Conservation (phyloP, 2,888 invertebrate genomes). For the Drosophila mettleri region DNA sequence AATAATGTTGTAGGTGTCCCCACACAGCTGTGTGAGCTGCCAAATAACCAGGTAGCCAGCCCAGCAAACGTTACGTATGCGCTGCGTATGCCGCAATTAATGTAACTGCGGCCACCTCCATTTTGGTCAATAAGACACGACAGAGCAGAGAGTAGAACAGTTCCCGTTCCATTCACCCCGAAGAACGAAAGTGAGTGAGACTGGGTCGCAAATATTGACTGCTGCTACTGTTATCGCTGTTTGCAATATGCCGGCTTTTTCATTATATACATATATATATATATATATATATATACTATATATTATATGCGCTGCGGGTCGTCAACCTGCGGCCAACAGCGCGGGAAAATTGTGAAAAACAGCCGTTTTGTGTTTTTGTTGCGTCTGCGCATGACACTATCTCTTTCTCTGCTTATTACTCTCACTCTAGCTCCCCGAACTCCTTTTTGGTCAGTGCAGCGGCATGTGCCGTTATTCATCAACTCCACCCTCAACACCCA, state of each 20-base stretch:
- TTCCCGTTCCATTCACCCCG: constrained; percentile 1
- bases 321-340: constrained; percentile 68
- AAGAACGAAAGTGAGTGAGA: constrained; percentile 53
- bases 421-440: neutral
- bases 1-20: constrained; percentile 30
- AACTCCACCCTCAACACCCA: constrained; percentile 32
- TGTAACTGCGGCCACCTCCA: constrained; percentile 8
- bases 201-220: constrained; percentile 32
- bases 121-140: constrained; percentile 25
- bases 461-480: constrained; percentile 30
- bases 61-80: constrained; percentile 61
- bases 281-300: constrained; percentile 51
- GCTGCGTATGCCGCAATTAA: constrained; percentile 48
- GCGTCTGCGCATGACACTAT: constrained; percentile 70
- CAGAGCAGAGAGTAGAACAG: constrained; percentile 1
- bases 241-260: constrained; percentile 49
- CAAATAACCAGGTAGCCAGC: constrained; percentile 15
- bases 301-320: constrained; percentile 72
- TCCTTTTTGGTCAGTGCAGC: constrained; percentile 46
- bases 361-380: constrained; percentile 76
- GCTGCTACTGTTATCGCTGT: constrained; percentile 20
- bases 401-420: neutral
- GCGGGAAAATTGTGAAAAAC: constrained; percentile 78
- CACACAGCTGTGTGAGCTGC: constrained; percentile 48
- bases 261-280: constrained; percentile 22